phyloP scores from a whole-genome alignment of 2,797 vertebrate genomes.

The Tauraco hartlaubi region DNA sequence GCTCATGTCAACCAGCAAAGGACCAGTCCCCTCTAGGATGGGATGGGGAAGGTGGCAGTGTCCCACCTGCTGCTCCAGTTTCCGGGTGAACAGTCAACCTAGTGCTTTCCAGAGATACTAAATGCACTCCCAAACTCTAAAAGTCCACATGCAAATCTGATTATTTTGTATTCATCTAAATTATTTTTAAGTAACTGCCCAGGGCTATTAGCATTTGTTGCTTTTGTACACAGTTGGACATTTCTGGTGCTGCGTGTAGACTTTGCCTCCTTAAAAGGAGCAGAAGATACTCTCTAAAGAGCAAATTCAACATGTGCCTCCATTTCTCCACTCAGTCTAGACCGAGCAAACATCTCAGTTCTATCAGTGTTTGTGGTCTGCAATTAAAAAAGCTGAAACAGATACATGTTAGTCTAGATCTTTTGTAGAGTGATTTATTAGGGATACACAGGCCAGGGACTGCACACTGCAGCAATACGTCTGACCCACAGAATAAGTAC shows the following conservation, averaged over 20 bases:
- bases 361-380: slow-evolving; percentile 30
- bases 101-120: background rate
- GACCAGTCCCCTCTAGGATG: rapidly evolving
- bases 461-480: background rate
- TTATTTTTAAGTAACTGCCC: background rate
- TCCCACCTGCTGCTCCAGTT: background rate
- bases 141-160: background rate
- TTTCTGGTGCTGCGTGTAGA: background rate
- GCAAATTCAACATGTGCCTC: background rate
- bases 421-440: background rate
- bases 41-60: background rate
- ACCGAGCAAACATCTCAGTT: slow-evolving; percentile 34
- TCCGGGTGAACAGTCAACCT: background rate
- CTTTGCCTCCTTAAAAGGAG: background rate
- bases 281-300: background rate
- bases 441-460: background rate
- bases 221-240: background rate
- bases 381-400: slow-evolving; percentile 15
- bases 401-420: slow-evolving; percentile 2
- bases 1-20: background rate
- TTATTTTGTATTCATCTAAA: background rate
- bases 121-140: background rate
- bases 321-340: slow-evolving; percentile 24
- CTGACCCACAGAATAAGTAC: slow-evolving; percentile 1
- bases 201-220: background rate